Evolutionary conservation across 1,140 invertebrate genomes (phyloP), one percentile per base, ranked within the genome.

Genomic region (Phymastichus coffea): DNA sequence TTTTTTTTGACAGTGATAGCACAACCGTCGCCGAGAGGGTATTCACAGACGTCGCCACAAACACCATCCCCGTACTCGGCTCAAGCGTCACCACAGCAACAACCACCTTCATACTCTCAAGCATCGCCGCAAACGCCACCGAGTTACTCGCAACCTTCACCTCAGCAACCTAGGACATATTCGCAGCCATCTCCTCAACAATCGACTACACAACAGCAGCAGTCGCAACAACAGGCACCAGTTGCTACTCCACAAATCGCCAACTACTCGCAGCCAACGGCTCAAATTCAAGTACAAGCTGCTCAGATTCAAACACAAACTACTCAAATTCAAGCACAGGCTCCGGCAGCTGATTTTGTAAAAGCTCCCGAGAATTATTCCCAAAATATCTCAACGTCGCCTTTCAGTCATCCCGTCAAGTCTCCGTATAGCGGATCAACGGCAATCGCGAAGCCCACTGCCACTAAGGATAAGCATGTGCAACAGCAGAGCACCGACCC

Each of bases 401-500:
- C 63, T 0, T 62, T 66, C 10, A 69, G 10, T 37, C 74, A 74
- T 17, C 35, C 68, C 10, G 4, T 49, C 6, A 58, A 58, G 20
- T 58, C 57, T 14, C 6, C 70, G 4, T 72, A 72, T 46, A 48
- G 72, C 1, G 68, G 69, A 48, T 60, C 70, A 2, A 49, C 75
- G 3, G 57, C 65, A 10, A 49, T 63, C 17, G 43, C 66, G 0
- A 51, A 68, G 3, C 40, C 67, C 2, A 69, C 60, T 22, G 73
- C 73, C 0, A 78, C 73, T 1, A 70, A 75, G 9, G 76, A 78
- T 7, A 79, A 79, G 41, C 69, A 26, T 22, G 40, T 35, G 23
- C 75, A 78, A n/a, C 72, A 76, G 23, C 67, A 71, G 72, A 77
- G 26, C 43, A 26, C 28, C n/a, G 48, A 44, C 25, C 63, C 14